These are phyloP conservation scores for Galerucella nymphaeae DNA, from an alignment of 2,888 invertebrate genomes.

Conservation along the genomic window DNA sequence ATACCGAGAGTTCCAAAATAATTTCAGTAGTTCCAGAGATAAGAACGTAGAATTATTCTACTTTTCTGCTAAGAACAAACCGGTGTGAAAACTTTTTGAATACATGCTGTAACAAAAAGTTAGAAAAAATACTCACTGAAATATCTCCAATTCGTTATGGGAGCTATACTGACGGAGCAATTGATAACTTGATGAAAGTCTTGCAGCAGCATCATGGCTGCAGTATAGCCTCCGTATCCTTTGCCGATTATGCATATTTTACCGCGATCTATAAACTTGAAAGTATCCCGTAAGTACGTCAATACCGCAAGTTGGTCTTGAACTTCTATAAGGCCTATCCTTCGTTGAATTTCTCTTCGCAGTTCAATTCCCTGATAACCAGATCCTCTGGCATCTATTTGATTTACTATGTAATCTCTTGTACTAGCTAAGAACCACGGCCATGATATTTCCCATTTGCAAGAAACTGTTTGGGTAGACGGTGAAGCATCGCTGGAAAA, in stretches of 20 bases:
- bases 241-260: conserved; percentile 88
- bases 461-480: conserved; percentile 85
- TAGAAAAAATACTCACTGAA: conserved; percentile 72
- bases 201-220: conserved; percentile 82
- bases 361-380: conserved; percentile 69
- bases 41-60: too few relatives aligned
- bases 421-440: conserved; percentile 86
- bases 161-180: conserved; percentile 88
- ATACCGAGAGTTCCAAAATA: too few relatives aligned
- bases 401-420: conserved; percentile 85
- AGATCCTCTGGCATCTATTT: conserved; percentile 90
- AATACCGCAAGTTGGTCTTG: conserved; percentile 72
- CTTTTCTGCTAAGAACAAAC: too few relatives aligned
- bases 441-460: conserved; percentile 84
- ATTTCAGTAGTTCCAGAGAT: too few relatives aligned
- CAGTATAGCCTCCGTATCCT: conserved; percentile 90
- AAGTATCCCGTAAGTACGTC: conserved; percentile 81
- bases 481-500: conserved; percentile 81
- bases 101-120: not conserved
- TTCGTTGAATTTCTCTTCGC: conserved; percentile 77
- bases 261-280: conserved; percentile 83
- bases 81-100: not conserved
- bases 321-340: conserved; percentile 73
- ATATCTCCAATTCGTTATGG: conserved; percentile 85
- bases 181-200: conserved; percentile 82